Conservation (phyloP, 2,888 invertebrate genomes). For the Melanotus villosus region DNA sequence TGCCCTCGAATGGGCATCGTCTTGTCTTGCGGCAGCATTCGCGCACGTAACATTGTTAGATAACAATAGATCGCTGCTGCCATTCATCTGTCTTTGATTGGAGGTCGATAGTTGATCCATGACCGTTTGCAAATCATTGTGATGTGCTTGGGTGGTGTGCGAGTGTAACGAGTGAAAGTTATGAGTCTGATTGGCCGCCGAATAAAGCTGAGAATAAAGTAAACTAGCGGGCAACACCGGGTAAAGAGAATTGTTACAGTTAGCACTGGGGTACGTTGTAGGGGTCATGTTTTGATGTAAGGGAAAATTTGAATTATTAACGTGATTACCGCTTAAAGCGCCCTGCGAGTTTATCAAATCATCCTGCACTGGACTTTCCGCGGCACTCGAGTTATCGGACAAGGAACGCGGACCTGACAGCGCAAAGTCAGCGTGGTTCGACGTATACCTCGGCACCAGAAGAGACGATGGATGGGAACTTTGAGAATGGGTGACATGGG, state of each 20-base stretch:
- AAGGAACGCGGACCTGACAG: conserved; percentile 81
- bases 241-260: conserved; percentile 81
- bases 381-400: conserved; percentile 87
- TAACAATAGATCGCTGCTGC: conserved; percentile 69
- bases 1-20: conserved; percentile 68
- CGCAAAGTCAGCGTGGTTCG: conserved; percentile 77
- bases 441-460: conserved; percentile 78
- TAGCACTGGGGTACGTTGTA: conserved; percentile 71
- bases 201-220: conserved; percentile 87
- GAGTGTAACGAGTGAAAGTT: conserved; percentile 80
- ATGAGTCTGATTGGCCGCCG: conserved; percentile 82
- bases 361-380: conserved; percentile 87
- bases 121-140: conserved; percentile 81
- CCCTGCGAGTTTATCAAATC: conserved; percentile 79
- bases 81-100: conserved; percentile 71
- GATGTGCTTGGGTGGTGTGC: conserved; percentile 70
- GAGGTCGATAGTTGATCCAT: conserved; percentile 83
- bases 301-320: conserved; percentile 76
- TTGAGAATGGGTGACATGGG: conserved; percentile 71
- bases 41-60: conserved; percentile 73
- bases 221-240: conserved; percentile 87
- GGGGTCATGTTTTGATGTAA: conserved; percentile 68
- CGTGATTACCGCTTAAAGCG: conserved; percentile 71
- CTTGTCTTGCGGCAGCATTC: conserved; percentile 74
- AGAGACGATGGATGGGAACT: conserved; percentile 68